These are phyloP conservation scores for Hesperia comma DNA, from an alignment of 2,888 invertebrate species.

Conservation along the genomic window DNA sequence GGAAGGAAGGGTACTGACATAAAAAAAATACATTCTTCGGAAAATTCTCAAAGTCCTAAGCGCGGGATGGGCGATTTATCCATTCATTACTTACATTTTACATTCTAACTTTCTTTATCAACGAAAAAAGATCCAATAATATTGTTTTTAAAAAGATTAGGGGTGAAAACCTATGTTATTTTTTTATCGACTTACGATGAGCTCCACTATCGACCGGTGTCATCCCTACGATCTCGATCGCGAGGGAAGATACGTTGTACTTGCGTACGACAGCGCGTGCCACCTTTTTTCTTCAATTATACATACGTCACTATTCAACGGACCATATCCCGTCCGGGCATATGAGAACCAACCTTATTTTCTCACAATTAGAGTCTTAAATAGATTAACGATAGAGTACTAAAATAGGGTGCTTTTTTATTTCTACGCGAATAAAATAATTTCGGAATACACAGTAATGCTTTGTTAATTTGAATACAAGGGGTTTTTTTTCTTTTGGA, in stretches of 20 bases:
- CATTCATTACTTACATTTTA: too few species aligned
- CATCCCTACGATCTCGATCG: slow-evolving; percentile 54
- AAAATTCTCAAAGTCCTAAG: too few species aligned
- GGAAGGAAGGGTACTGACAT: too few species aligned
- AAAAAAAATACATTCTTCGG: too few species aligned
- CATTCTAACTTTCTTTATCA: too few species aligned
- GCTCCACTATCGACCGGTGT: background rate
- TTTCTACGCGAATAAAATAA: slow-evolving; percentile 67
- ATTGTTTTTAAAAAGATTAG: too few species aligned
- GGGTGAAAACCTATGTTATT: too few species aligned
- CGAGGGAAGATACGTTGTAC: slow-evolving; percentile 75
- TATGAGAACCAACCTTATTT: slow-evolving; percentile 43
- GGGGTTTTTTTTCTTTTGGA: slow-evolving; percentile 58
- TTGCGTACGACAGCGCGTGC: slow-evolving; percentile 76
- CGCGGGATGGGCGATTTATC: too few species aligned
- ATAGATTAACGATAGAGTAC: slow-evolving; percentile 12
- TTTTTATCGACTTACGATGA: slow-evolving; percentile 18
- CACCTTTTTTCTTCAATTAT: slow-evolving; percentile 79
- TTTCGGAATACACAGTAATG: slow-evolving; percentile 77
- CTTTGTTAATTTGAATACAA: slow-evolving; percentile 82
- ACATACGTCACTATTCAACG: slow-evolving; percentile 65
- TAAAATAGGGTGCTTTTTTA: slow-evolving; percentile 52
- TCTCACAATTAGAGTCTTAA: slow-evolving; percentile 21
- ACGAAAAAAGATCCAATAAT: too few species aligned
- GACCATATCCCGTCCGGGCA: slow-evolving; percentile 42